These are phyloP conservation scores for Progne subis DNA, from an alignment of 2,113 vertebrate species.

Conservation along the genomic window DNA sequence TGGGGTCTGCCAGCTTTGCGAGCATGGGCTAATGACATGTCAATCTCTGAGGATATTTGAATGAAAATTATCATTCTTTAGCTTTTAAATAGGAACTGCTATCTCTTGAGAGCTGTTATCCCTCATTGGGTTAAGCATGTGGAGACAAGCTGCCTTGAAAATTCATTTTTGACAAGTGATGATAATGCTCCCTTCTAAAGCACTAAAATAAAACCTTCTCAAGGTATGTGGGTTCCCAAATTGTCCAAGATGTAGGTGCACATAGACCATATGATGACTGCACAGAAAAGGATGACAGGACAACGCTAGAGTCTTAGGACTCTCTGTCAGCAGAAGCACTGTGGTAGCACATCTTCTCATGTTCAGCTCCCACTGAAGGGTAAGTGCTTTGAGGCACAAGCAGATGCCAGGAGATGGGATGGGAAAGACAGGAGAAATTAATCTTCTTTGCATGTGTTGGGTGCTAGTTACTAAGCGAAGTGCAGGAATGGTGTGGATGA, in stretches of 20 bases:
- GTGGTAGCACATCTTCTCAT: background rate
- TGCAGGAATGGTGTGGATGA: background rate
- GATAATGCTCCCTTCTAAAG: conserved; percentile 10
- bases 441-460: background rate
- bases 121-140: conserved; percentile 1
- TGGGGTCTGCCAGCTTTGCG: background rate
- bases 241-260: background rate
- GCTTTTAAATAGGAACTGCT: conserved; percentile 24
- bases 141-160: conserved; percentile 20
- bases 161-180: conserved; percentile 11
- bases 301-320: background rate
- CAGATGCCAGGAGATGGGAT: background rate
- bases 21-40: conserved; percentile 11
- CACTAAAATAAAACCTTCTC: background rate
- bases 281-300: background rate
- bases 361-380: background rate
- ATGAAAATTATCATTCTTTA: conserved; percentile 35
- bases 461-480: background rate
- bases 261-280: background rate
- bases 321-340: background rate
- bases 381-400: background rate
- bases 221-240: background rate
- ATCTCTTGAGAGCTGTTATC: conserved; percentile 4
- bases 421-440: background rate
- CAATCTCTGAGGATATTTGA: conserved; percentile 38